phyloP scores from a whole-genome alignment of 1,140 invertebrate species.

The Aphaenogaster rudis region DNA sequence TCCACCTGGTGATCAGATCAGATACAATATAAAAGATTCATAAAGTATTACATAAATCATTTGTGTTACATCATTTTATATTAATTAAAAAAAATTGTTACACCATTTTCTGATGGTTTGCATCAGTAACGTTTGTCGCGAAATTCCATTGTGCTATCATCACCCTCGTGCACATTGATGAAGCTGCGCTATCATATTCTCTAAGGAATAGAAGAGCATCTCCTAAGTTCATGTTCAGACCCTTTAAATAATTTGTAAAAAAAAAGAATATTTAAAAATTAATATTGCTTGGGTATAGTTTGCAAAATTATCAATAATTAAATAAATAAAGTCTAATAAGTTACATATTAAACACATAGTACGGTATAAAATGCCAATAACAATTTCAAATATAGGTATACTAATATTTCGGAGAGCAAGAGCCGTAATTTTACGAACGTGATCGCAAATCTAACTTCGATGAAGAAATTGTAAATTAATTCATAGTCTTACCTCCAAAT shows the following conservation, averaged over 20 bases:
- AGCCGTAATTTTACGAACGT: slow-evolving; percentile 63
- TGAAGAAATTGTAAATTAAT: neutral
- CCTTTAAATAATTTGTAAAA: slow-evolving; percentile 85
- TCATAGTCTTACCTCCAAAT: slow-evolving; percentile 79
- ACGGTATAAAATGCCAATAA: slow-evolving; percentile 45
- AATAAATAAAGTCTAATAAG: slow-evolving; percentile 38
- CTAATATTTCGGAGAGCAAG: slow-evolving; percentile 66
- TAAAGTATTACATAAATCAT: slow-evolving; percentile 24
- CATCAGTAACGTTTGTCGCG: slow-evolving; percentile 92
- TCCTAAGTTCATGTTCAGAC: slow-evolving; percentile 90
- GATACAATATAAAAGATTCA: neutral
- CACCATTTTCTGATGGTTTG: slow-evolving; percentile 91
- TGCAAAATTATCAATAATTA: neutral
- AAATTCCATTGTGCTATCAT: slow-evolving; percentile 92
- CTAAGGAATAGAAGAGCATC: slow-evolving; percentile 91
- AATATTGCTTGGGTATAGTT: neutral
- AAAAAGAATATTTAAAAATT: slow-evolving; percentile 18
- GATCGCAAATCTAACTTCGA: slow-evolving; percentile 58
- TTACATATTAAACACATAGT: slow-evolving; percentile 25
- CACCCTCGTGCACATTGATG: slow-evolving; percentile 91
- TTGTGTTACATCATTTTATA: slow-evolving; percentile 1
- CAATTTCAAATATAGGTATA: slow-evolving; percentile 66
- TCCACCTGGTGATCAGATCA: slow-evolving; percentile 85
- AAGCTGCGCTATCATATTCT: slow-evolving; percentile 91
- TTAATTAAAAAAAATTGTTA: slow-evolving; percentile 55